A percentile compares a stretch with the other conserved stretches of the same genome.
Conservation (phyloP, 2,888 invertebrate species). For the Rotaria magnacalcarata region DNA sequence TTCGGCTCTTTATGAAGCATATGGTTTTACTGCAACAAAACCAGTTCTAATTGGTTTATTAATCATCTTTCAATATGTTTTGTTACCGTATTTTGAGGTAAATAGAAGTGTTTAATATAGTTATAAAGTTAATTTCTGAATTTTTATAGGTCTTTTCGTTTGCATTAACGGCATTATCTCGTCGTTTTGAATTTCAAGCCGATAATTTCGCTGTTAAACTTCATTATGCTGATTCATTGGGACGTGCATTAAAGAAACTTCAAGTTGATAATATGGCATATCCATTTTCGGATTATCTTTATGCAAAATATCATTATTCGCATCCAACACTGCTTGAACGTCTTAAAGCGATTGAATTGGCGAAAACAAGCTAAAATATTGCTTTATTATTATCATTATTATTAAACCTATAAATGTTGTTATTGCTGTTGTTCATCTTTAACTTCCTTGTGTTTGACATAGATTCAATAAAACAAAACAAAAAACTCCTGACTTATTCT, state of each 20-base stretch:
- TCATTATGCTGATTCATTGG: conserved; percentile 70
- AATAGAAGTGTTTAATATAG: neutral
- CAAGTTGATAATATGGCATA: conserved; percentile 91
- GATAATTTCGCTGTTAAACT: conserved; percentile 81
- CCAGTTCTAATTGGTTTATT: conserved; percentile 86
- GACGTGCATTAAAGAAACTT: conserved; percentile 81
- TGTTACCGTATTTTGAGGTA: conserved; percentile 77
- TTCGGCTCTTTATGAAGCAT: conserved; percentile 73
- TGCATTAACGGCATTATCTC: conserved; percentile 69
- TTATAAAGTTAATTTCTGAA: neutral
- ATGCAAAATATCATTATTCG: conserved; percentile 88
- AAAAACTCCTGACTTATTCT: neutral
- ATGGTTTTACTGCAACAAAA: conserved; percentile 75
- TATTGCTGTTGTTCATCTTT: neutral
- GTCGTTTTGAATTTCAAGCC: conserved; percentile 79
- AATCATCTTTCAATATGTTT: conserved; percentile 79
- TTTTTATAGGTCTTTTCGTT: conserved; percentile 60
- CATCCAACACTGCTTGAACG: conserved; percentile 91
- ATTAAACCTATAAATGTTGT: neutral
- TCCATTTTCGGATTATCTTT: conserved; percentile 85
- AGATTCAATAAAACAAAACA: neutral
- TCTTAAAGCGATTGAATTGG: conserved; percentile 37
- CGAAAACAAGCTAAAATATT: neutral
- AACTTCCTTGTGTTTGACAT: neutral
- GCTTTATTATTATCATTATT: neutral